phyloP scores from a whole-genome alignment of 2,797 vertebrate species.

The Melanotaenia nigrans region DNA sequence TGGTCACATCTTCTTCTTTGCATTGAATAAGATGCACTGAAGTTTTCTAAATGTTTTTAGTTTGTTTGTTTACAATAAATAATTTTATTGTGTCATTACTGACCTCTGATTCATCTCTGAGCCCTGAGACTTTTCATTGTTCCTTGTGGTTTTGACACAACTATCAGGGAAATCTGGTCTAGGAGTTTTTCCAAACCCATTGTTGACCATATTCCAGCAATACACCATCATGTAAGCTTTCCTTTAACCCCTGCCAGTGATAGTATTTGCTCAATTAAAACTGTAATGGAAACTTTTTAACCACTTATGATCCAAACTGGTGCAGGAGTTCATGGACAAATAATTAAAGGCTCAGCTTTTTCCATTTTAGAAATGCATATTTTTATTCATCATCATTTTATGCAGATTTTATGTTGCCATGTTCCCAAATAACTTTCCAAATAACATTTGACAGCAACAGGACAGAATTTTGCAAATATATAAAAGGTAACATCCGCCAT shows the following conservation, averaged over 20 bases:
- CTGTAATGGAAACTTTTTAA: constrained; percentile 8
- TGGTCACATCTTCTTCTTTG: constrained; percentile 21
- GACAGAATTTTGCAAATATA: background rate
- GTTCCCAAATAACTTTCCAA: background rate
- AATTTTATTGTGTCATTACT: background rate
- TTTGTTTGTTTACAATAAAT: constrained; percentile 1
- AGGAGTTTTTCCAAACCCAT: constrained; percentile 23
- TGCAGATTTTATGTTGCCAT: background rate
- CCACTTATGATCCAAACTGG: background rate
- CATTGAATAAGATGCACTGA: constrained; percentile 5
- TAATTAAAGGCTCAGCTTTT: background rate
- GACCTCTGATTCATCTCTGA: constrained; percentile 14
- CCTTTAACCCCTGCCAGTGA: background rate
- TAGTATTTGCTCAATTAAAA: constrained; percentile 17
- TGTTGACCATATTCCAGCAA: constrained; percentile 4
- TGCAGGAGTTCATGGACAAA: background rate
- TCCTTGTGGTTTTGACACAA: constrained; percentile 13
- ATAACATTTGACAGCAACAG: background rate
- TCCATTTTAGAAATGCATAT: background rate
- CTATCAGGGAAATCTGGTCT: constrained; percentile 17
- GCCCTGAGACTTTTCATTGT: constrained; percentile 30
- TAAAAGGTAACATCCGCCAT: background rate
- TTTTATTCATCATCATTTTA: background rate
- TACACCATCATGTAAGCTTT: constrained; percentile 13
- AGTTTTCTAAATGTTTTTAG: background rate